These are phyloP conservation scores for Lophius piscatorius DNA, from an alignment of 2,113 vertebrate species.

Conservation along the genomic window DNA sequence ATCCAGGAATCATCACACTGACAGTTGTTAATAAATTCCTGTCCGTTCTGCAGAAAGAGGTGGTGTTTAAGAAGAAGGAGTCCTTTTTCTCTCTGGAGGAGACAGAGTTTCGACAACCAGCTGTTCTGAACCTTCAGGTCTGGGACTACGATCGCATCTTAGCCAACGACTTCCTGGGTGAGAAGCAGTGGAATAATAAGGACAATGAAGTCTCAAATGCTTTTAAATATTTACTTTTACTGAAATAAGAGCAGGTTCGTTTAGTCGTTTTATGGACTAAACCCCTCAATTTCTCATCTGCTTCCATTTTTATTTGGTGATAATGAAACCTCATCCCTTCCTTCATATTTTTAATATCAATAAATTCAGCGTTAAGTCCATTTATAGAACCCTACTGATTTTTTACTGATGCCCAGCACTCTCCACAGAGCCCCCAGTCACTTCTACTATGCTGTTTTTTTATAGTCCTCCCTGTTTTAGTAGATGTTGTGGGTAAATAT, in stretches of 20 bases:
- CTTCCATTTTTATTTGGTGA: too few species aligned
- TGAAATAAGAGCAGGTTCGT: background rate
- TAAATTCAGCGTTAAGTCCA: too few species aligned
- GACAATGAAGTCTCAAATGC: background rate
- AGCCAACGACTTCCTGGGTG: slow-evolving; percentile 93
- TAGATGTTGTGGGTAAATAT: too few species aligned
- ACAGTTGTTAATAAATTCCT: background rate
- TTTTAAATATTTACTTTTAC: background rate
- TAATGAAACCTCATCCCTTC: too few species aligned
- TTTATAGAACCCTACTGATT: too few species aligned
- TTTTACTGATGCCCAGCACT: too few species aligned
- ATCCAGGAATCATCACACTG: background rate
- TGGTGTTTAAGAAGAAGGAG: slow-evolving; percentile 87
- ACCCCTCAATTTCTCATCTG: too few species aligned
- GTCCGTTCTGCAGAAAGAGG: slow-evolving; percentile 79
- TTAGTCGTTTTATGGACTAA: too few species aligned
- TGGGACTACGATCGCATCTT: slow-evolving; percentile 95
- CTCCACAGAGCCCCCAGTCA: too few species aligned
- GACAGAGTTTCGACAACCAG: slow-evolving; percentile 87
- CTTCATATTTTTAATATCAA: too few species aligned
- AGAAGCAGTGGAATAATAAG: slow-evolving; percentile 23
- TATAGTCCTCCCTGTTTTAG: too few species aligned
- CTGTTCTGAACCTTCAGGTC: slow-evolving; percentile 89
- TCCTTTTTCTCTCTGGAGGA: slow-evolving; percentile 91
- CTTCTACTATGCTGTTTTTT: too few species aligned